Conservation (phyloP, 2,797 vertebrate species). For the Cossypha caffra region DNA sequence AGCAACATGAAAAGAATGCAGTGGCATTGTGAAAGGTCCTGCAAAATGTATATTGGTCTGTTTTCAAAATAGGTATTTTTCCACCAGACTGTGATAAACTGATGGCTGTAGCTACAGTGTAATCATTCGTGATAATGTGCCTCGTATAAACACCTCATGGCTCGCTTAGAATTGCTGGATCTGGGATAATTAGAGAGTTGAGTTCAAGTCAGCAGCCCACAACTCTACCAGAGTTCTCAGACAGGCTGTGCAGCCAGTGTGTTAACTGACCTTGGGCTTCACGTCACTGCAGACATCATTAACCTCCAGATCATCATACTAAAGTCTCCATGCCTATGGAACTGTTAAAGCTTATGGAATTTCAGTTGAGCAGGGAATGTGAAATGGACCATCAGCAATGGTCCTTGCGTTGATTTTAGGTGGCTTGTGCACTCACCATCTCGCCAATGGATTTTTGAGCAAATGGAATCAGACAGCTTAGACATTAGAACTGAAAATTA, state of each 20-base stretch:
- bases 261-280: background rate
- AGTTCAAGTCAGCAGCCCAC: background rate
- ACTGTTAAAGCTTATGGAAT: background rate
- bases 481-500: slow-evolving; percentile 17
- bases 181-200: background rate
- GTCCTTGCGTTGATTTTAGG: background rate
- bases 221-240: background rate
- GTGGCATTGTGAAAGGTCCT: background rate
- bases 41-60: background rate
- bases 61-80: background rate
- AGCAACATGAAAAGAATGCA: background rate
- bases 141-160: background rate
- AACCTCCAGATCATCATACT: background rate
- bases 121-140: background rate
- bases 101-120: background rate
- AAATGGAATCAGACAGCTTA: slow-evolving; percentile 16
- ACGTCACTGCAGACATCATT: accelerated
- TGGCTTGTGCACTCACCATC: background rate
- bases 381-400: background rate
- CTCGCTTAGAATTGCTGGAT: background rate
- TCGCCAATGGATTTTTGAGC: slow-evolving; percentile 9
- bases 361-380: background rate
- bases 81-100: background rate
- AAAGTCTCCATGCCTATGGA: background rate
- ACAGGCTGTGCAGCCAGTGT: background rate